Percentiles rank a stretch among this genome's conserved stretches.
These are phyloP conservation scores for Volucella inanis DNA, from an alignment of 2,888 invertebrate species.

Conservation along the genomic window DNA sequence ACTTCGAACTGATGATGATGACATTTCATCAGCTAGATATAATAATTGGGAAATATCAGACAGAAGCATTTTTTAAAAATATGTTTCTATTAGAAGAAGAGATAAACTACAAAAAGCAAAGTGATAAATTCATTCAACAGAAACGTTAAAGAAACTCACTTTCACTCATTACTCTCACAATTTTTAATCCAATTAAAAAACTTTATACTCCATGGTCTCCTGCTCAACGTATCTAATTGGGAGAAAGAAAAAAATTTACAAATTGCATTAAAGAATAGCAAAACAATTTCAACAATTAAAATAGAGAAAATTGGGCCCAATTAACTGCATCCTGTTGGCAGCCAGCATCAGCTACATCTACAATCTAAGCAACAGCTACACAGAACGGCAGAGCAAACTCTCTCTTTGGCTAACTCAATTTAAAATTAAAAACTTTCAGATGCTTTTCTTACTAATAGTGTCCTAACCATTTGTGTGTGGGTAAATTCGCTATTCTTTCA, in stretches of 20 bases:
- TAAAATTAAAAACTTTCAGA: slow-evolving; percentile 66
- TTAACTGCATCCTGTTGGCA: slow-evolving; percentile 49
- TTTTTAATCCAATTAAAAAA: slow-evolving; percentile 40
- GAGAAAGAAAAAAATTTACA: not conserved
- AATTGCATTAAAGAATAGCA: slow-evolving; percentile 50
- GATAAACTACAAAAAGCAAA: not conserved
- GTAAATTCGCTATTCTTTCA: slow-evolving; percentile 42
- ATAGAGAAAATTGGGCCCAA: slow-evolving; percentile 65
- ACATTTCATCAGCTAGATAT: no score
- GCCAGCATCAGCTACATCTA: slow-evolving; percentile 3
- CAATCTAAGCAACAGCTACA: slow-evolving; percentile 7
- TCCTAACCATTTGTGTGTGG: slow-evolving; percentile 58
- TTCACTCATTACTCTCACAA: not conserved
- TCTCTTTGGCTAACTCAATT: slow-evolving; percentile 61
- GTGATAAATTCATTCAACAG: not conserved
- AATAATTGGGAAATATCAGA: no score
- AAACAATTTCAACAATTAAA: slow-evolving; percentile 67
- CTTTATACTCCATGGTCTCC: not conserved
- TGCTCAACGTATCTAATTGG: slow-evolving; percentile 16
- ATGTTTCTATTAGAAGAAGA: no score
- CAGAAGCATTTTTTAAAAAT: no score
- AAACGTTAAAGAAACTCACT: not conserved
- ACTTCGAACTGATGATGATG: no score
- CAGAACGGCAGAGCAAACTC: not conserved
- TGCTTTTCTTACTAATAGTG: slow-evolving; percentile 62